Base-by-base conservation (phyloP, 2,797 vertebrate genomes). In the Enteromius trimaculatus region DNA sequence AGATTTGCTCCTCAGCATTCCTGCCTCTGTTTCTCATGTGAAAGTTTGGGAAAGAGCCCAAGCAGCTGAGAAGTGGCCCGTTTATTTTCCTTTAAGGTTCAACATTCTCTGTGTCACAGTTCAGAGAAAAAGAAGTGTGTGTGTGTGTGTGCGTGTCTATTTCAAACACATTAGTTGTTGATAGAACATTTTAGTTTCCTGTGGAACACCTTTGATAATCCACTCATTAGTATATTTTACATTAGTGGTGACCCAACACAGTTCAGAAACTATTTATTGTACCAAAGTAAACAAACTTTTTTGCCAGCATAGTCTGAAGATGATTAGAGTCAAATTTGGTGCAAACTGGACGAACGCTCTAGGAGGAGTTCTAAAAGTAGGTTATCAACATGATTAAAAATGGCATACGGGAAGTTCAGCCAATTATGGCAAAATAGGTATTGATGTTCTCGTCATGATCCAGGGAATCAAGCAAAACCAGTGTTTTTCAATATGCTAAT, bases 21-120 rank as follows among this genome's bases (percentile, higher is more conserved):
- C 92, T 92, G 95, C 95, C 95, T 92, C 94, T 94, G 95, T 96
- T 96, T 97, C 95, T 96, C 96, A 96, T 96, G 96, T 96, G 95
- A 95, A 96, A 95, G 92, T 92, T 92, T 91, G 93, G 93, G 88
- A 93, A 95, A 93, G 91, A 92, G 92, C 84, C 92, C 92, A 92
- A 92, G 94, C 93, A 94, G 94, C 83, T 92, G 94, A 93, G 92
- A 93, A 94, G 85, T 88, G 85, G 80, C 84, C 86, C 83, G 85
- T 89, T 91, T 91, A 87, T 91, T 91, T 91, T 88, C 84, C 83
- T 89, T 90, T 89, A 87, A 90, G 89, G 88, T 91, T 91, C 90
- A 91, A 90, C 87, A 89, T 88, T 90, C 90, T 89, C 86, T 42
- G 87, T 89, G 89, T 90, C 89, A 89, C 77, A 83, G 82, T 72